Evolutionary conservation across 2,888 invertebrate species (phyloP).

Genomic region (Laspeyria flexula): DNA sequence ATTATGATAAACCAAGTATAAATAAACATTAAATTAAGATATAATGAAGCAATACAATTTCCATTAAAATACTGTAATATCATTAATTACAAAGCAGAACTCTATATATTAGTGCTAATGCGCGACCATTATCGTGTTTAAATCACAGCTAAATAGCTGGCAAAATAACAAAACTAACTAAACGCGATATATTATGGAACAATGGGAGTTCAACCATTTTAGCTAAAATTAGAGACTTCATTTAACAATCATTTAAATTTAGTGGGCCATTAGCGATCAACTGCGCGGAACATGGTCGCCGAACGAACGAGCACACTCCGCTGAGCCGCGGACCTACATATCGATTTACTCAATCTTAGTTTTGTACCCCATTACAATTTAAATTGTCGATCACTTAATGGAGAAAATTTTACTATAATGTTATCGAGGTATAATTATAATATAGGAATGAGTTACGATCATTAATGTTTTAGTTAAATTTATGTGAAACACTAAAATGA

Average conservation of each 20-base stretch:
- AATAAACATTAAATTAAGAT: too few species aligned
- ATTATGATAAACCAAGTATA: too few species aligned
- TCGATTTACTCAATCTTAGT: background rate
- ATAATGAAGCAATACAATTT: background rate
- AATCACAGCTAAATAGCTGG: slow-evolving; percentile 51
- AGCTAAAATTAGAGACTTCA: slow-evolving; percentile 55
- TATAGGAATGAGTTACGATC: too few species aligned
- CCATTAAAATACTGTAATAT: slow-evolving; percentile 30
- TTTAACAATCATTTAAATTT: slow-evolving; percentile 57
- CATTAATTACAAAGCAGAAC: slow-evolving; percentile 37
- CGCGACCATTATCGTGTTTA: slow-evolving; percentile 50
- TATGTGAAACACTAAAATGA: too few species aligned
- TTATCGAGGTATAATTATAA: too few species aligned
- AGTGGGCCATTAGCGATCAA: slow-evolving; percentile 50
- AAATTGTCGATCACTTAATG: too few species aligned
- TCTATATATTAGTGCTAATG: slow-evolving; percentile 49
- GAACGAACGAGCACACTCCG: slow-evolving; percentile 22
- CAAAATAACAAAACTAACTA: slow-evolving; percentile 48
- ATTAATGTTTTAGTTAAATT: too few species aligned
- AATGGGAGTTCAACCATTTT: slow-evolving; percentile 51
- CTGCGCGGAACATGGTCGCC: slow-evolving; percentile 43
- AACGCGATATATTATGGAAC: slow-evolving; percentile 41
- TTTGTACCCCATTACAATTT: background rate
- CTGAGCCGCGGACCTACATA: background rate
- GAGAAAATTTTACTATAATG: too few species aligned